Conservation (phyloP, 1,140 invertebrate genomes). For the Platyura marginata region DNA sequence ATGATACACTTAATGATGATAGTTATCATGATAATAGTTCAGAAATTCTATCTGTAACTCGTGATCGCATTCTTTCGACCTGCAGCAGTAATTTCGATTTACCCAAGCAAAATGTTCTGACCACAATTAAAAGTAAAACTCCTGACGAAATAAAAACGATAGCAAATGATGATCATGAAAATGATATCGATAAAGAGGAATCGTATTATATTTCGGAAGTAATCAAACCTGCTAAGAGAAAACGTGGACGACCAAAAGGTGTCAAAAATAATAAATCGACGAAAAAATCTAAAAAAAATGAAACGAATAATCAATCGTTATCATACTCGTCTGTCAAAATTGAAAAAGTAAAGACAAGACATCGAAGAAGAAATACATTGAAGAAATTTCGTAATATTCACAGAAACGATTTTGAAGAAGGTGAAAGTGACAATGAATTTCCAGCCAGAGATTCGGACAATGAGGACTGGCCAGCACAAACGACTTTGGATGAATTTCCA, state of each 20-base stretch:
- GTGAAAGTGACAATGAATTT: constrained; percentile 3
- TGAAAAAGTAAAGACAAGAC: background rate
- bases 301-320: background rate
- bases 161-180: background rate
- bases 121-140: too few species aligned
- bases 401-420: background rate
- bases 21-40: too few species aligned
- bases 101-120: too few species aligned
- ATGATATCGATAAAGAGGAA: background rate
- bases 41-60: too few species aligned
- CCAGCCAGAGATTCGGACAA: constrained; percentile 2
- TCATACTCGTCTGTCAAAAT: background rate
- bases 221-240: background rate
- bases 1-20: too few species aligned
- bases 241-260: background rate
- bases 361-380: background rate
- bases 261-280: background rate
- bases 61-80: too few species aligned
- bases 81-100: too few species aligned
- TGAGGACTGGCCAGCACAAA: constrained; percentile 2
- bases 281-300: background rate
- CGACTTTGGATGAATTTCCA: constrained; percentile 1
- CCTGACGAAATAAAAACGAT: too few species aligned
- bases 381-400: background rate
- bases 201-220: background rate